Conservation (phyloP, 2,888 invertebrate genomes). For the Ferrisia virgata region DNA sequence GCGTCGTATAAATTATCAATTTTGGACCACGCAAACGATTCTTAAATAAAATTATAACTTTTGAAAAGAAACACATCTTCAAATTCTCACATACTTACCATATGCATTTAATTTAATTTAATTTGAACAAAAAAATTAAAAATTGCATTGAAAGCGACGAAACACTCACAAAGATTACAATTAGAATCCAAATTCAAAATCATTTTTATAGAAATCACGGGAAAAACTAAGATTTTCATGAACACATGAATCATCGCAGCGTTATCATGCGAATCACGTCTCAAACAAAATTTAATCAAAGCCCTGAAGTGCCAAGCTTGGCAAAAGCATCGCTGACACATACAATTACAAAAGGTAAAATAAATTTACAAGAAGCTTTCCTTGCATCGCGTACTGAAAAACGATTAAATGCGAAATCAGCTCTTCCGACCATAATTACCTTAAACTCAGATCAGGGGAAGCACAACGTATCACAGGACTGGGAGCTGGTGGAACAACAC, state of each 20-base stretch:
- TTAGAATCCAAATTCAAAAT: neutral
- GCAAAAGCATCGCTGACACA: neutral
- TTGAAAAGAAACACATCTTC: too few relatives aligned
- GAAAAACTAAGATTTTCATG: neutral
- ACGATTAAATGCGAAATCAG: neutral
- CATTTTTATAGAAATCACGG: neutral
- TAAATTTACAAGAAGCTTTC: neutral
- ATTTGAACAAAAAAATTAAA: too few relatives aligned
- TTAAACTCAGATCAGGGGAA: slow-evolving; percentile 86
- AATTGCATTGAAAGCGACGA: too few relatives aligned
- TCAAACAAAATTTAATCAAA: neutral
- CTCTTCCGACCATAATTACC: slow-evolving; percentile 58
- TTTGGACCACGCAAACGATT: too few relatives aligned
- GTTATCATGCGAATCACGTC: neutral
- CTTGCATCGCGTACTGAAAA: neutral
- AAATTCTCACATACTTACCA: too few relatives aligned
- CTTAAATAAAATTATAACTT: too few relatives aligned
- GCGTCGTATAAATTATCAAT: too few relatives aligned
- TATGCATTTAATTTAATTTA: too few relatives aligned
- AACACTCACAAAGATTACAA: too few relatives aligned
- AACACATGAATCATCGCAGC: neutral
- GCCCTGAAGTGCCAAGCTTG: neutral
- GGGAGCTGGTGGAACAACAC: slow-evolving; percentile 88
- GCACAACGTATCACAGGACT: slow-evolving; percentile 85
- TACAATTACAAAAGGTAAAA: neutral